Evolutionary conservation across 2,113 vertebrate genomes (phyloP).

Genomic region (Corythornis cristatus): DNA sequence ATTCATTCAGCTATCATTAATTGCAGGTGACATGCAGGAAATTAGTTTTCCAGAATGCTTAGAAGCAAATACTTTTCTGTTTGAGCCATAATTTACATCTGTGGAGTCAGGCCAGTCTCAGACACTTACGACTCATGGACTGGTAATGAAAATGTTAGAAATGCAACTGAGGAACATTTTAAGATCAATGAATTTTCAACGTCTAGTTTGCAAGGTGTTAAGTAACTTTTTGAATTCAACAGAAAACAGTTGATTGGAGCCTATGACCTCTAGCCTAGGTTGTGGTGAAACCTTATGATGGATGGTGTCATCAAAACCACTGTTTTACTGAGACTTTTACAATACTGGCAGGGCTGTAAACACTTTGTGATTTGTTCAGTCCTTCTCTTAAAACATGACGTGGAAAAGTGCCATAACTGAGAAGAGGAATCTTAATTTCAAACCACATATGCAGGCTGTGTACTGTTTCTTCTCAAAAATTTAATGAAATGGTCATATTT

Average conservation of each 20-base stretch:
- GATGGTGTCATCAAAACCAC: neutral
- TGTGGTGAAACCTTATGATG: neutral
- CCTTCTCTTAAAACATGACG: neutral
- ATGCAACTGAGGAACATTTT: neutral
- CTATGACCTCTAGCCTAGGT: neutral
- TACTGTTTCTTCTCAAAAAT: neutral
- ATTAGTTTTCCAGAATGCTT: neutral
- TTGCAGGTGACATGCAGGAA: neutral
- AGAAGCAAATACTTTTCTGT: neutral
- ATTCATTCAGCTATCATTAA: neutral
- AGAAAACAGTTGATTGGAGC: neutral
- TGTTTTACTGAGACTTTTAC: neutral
- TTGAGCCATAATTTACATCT: neutral
- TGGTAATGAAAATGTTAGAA: neutral
- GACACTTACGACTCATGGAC: neutral
- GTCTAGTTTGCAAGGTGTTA: neutral
- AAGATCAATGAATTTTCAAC: neutral
- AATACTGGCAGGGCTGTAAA: neutral
- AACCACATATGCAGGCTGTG: rapidly evolving
- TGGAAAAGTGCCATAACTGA: neutral
- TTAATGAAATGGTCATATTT: neutral
- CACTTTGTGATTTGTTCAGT: neutral
- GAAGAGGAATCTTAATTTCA: neutral
- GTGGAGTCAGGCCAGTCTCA: neutral
- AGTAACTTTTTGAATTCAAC: neutral